Conservation (phyloP, 2,113 vertebrate genomes). For the Paradoxurus hermaphroditus region DNA sequence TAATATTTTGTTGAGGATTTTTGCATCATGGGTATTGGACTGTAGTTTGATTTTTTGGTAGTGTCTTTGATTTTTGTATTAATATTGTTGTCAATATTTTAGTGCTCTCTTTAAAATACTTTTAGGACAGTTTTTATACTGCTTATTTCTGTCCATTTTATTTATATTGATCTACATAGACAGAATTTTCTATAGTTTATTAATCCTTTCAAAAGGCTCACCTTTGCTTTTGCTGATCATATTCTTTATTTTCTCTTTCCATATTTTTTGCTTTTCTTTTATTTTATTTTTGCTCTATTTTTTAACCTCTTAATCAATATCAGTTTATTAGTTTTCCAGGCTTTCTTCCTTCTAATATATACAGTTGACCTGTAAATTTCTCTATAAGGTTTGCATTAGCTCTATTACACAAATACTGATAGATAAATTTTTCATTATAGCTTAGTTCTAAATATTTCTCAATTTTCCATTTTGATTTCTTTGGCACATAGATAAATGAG, state of each 20-base stretch:
- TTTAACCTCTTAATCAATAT: neutral
- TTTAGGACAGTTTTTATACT: neutral
- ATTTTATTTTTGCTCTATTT: neutral
- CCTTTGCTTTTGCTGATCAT: neutral
- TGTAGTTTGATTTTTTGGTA: neutral
- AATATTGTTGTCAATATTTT: neutral
- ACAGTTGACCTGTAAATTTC: neutral
- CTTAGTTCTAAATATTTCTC: neutral
- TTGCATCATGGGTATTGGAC: neutral
- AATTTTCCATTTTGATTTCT: neutral
- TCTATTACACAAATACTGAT: neutral
- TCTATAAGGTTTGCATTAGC: neutral
- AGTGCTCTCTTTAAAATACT: neutral
- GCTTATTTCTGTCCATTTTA: neutral
- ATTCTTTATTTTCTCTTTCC: neutral
- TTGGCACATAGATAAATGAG: neutral
- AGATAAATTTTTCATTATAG: neutral
- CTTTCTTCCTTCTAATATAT: neutral
- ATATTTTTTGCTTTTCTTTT: neutral
- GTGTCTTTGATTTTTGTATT: neutral
- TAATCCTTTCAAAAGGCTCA: neutral
- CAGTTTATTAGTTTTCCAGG: neutral
- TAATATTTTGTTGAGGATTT: neutral
- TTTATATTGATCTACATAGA: neutral
- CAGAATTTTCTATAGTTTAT: neutral